phyloP scores from a whole-genome alignment of 2,797 vertebrate species.

The Scleropages formosus region DNA sequence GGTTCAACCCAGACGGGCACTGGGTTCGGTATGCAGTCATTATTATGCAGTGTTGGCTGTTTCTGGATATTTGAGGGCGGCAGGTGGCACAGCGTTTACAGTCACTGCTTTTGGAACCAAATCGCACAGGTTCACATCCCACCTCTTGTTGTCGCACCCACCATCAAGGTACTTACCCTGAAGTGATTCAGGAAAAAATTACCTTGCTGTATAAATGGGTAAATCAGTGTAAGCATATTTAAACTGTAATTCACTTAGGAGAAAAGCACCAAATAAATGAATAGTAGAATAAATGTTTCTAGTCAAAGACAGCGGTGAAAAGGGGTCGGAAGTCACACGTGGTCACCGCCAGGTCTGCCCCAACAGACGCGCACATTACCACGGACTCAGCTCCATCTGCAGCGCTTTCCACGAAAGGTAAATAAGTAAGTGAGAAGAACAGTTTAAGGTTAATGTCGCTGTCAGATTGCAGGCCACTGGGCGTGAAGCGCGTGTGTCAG shows the following conservation, averaged over 20 bases:
- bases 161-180: no score
- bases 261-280: neutral
- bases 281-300: neutral
- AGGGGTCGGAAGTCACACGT: no score
- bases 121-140: no score
- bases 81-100: no score
- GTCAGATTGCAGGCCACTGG: slow-evolving; percentile 28
- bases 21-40: neutral
- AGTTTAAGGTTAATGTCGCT: slow-evolving; percentile 28
- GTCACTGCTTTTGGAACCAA: no score
- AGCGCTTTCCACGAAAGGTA: slow-evolving; percentile 27
- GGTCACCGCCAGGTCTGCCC: neutral
- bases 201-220: neutral
- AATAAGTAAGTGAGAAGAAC: slow-evolving; percentile 36
- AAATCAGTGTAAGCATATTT: neutral
- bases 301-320: neutral
- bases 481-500: slow-evolving; percentile 19
- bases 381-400: slow-evolving; percentile 33
- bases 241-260: no score
- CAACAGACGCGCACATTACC: slow-evolving; percentile 21
- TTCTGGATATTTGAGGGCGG: no score
- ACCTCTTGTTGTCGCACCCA: no score
- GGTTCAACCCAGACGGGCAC: neutral
- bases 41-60: no score
- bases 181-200: neutral